Evolutionary conservation across 2,113 vertebrate genomes (phyloP).

Genomic region (Phalacrocorax carbo): DNA sequence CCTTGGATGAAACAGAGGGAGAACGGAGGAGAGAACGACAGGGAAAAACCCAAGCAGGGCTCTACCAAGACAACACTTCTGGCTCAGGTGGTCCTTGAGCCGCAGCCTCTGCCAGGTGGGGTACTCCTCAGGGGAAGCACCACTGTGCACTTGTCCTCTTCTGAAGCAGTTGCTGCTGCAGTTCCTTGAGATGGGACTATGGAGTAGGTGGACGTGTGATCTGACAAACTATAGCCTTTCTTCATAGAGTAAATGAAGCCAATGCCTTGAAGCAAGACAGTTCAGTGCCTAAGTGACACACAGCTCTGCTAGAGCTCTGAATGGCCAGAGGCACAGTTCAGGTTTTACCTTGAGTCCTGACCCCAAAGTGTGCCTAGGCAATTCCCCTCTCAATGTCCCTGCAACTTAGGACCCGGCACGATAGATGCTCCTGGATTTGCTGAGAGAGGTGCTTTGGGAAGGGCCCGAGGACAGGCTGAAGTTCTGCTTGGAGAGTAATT

Average conservation of each 20-base stretch:
- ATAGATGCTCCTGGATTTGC: neutral
- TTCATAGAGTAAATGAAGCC: neutral
- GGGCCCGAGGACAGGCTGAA: neutral
- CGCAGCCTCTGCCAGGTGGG: neutral
- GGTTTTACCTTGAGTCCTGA: neutral
- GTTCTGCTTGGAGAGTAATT: neutral
- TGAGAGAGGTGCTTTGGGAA: neutral
- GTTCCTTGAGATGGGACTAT: rapidly evolving
- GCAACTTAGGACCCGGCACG: rapidly evolving
- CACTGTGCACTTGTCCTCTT: neutral
- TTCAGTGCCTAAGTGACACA: neutral
- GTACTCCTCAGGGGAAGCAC: neutral
- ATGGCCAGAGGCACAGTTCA: neutral
- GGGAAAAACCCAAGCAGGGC: neutral
- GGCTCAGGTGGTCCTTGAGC: neutral
- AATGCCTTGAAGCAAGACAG: neutral
- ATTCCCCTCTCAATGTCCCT: neutral
- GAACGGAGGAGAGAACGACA: neutral
- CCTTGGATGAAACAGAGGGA: neutral
- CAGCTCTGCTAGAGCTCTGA: neutral
- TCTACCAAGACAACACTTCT: neutral
- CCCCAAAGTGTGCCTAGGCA: neutral
- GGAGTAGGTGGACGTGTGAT: neutral
- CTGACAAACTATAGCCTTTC: neutral
- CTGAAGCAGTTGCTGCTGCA: neutral